Evolutionary conservation across 2,797 vertebrate species (phyloP).

Genomic region (Microchirus variegatus): DNA sequence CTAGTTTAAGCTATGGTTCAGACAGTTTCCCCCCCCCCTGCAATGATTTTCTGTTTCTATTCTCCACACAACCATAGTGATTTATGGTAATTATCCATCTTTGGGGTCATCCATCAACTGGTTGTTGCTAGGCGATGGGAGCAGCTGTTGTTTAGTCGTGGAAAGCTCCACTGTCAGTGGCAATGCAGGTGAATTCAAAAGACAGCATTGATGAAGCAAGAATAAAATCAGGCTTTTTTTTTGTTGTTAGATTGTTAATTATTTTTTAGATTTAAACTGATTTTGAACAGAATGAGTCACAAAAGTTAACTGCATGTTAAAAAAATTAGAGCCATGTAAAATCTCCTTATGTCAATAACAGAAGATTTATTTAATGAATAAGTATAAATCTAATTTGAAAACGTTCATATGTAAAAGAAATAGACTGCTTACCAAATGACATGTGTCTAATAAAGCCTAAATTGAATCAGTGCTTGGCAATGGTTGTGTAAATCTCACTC

Average conservation of each 20-base stretch:
- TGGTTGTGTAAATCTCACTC: slow-evolving; percentile 56
- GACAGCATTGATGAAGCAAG: slow-evolving; percentile 57
- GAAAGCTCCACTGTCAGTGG: slow-evolving; percentile 88
- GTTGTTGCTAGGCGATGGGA: slow-evolving; percentile 99
- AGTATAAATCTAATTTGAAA: not conserved
- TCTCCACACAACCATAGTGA: slow-evolving; percentile 93
- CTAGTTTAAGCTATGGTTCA: slow-evolving; percentile 54
- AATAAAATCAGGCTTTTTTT: slow-evolving; percentile 40
- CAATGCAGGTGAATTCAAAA: slow-evolving; percentile 79
- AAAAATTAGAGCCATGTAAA: slow-evolving; percentile 1
- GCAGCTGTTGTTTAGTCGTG: slow-evolving; percentile 97
- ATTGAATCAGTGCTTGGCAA: slow-evolving; percentile 55
- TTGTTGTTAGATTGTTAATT: slow-evolving; percentile 23
- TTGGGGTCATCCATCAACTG: slow-evolving; percentile 99
- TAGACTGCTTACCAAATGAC: slow-evolving; percentile 39
- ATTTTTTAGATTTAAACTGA: slow-evolving; percentile 22
- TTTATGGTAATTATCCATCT: slow-evolving; percentile 99
- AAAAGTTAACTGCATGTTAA: not conserved
- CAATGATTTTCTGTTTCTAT: slow-evolving; percentile 77
- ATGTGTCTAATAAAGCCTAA: slow-evolving; percentile 46
- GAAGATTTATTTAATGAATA: not conserved
- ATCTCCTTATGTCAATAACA: not conserved
- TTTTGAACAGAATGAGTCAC: slow-evolving; percentile 5
- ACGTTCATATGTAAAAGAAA: no score
- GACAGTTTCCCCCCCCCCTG: slow-evolving; percentile 67